A percentile compares a stretch with the other conserved stretches of the same genome.
phyloP scores from a whole-genome alignment of 1,140 invertebrate species.

The Melitaea cinxia region DNA sequence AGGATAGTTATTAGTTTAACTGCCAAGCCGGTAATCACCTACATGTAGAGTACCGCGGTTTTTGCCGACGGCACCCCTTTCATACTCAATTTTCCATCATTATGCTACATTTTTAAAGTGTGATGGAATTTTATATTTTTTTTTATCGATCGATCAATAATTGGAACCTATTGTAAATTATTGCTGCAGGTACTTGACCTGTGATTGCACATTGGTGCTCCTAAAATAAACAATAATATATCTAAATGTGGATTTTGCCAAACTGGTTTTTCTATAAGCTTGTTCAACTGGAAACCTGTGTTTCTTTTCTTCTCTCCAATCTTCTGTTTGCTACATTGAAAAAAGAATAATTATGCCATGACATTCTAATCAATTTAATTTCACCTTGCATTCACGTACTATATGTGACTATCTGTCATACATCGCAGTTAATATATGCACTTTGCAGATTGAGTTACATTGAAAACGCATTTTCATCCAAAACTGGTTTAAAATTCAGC shows the following conservation, averaged over 20 bases:
- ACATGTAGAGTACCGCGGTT: slow-evolving; percentile 40
- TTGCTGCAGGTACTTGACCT: neutral
- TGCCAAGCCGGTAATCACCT: slow-evolving; percentile 43
- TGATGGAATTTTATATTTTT: slow-evolving; percentile 30
- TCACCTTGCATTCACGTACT: too few species aligned
- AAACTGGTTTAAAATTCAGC: slow-evolving; percentile 57
- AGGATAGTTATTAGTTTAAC: slow-evolving; percentile 54
- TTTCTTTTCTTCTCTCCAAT: too few species aligned
- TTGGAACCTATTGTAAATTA: neutral
- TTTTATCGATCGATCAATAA: slow-evolving; percentile 17
- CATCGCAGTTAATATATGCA: slow-evolving; percentile 38
- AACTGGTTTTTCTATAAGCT: too few species aligned
- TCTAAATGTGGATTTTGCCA: too few species aligned
- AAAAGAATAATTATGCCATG: too few species aligned
- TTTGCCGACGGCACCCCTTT: slow-evolving; percentile 54
- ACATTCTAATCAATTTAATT: too few species aligned
- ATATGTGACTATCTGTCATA: too few species aligned
- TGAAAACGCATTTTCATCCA: slow-evolving; percentile 70
- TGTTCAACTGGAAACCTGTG: too few species aligned
- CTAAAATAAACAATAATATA: too few species aligned
- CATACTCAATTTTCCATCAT: slow-evolving; percentile 54
- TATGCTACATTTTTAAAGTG: slow-evolving; percentile 36
- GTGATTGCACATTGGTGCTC: too few species aligned
- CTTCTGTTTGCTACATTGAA: too few species aligned
- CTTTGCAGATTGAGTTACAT: slow-evolving; percentile 44